A percentile compares a stretch with the other conserved stretches of the same genome.
These are phyloP conservation scores for Apis dorsata DNA, from an alignment of 1,140 invertebrate species.

Conservation along the genomic window DNA sequence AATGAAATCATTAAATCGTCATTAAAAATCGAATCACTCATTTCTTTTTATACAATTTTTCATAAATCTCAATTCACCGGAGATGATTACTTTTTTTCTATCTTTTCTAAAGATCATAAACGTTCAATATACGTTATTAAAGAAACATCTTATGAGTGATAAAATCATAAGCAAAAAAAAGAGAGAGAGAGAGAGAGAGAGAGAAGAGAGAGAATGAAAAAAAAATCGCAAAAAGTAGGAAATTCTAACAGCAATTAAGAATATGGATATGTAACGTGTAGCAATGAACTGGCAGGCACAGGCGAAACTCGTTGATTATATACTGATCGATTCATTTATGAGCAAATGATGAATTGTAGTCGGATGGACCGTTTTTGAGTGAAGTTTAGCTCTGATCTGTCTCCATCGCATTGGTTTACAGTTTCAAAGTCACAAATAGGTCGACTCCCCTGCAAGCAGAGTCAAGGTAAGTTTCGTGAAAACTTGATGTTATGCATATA, in stretches of 20 bases:
- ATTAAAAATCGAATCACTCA: neutral
- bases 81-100: neutral
- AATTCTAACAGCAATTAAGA: slow-evolving; percentile 50
- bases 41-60: neutral
- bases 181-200: neutral
- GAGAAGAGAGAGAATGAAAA: neutral
- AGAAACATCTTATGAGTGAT: neutral
- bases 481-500: neutral
- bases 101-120: neutral
- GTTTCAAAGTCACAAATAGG: slow-evolving; percentile 79
- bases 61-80: neutral
- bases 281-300: slow-evolving; percentile 69
- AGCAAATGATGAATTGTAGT: slow-evolving; percentile 71
- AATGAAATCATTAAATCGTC: neutral
- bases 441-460: slow-evolving; percentile 80
- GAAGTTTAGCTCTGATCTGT: slow-evolving; percentile 71
- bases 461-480: slow-evolving; percentile 70
- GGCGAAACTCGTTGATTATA: slow-evolving; percentile 69
- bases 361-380: slow-evolving; percentile 70
- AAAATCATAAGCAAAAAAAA: neutral
- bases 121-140: no score
- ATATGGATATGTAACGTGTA: slow-evolving; percentile 66
- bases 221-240: slow-evolving; percentile 26
- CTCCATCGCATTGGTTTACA: slow-evolving; percentile 69
- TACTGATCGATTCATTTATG: slow-evolving; percentile 65